Base-by-base conservation (phyloP, 1,140 invertebrate species). In the Pachypeltis micranthus region DNA sequence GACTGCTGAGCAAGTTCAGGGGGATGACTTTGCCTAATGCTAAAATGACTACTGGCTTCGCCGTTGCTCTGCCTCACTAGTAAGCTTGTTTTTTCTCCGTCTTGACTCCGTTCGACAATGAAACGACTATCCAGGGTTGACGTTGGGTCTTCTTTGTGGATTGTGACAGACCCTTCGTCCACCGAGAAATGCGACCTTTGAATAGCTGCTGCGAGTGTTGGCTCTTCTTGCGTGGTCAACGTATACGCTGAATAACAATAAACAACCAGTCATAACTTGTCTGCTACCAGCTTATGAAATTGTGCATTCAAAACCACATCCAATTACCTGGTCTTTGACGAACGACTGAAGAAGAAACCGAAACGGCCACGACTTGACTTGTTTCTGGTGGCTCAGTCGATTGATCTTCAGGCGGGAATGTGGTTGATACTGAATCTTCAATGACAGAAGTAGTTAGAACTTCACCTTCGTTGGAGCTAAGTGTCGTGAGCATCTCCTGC, bases 141-240 rank as follows among this genome's bases (percentile, higher is more conserved):
- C 31, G 26, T n/a, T 14, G 2, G 77, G 76, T 21, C 34, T 12
- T 58, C 47, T 51, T 51, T 51, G 47, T 51, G 47, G 47, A 51
- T 51, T 4, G 47, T 51, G 7, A 51, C 3, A 14, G 74, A 71
- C 1, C 70, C 74, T 67, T 82, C 80, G 47, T 81, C 80, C 0
- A 82, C 76, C 12, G 73, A 76, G 63, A 82, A 79, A 57, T 80
- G 78, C 63, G 76, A 79, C 66, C 77, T 74, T 61, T 78, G 80
- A 0, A 77, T 75, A 0, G 79, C 78, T 0, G 79, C 77, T 0
- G 79, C 74, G 27, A 80, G 74, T 39, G 77, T 79, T 10, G 70
- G 63, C 68, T 77, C 69, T 28, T 79, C 76, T 65, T 80, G 77
- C 0, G 76, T 77, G 0, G 76, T 72, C 21, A 79, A 64, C 14